Conservation (phyloP, 2,888 invertebrate species). For the Venustoraphidia nigricollis region DNA sequence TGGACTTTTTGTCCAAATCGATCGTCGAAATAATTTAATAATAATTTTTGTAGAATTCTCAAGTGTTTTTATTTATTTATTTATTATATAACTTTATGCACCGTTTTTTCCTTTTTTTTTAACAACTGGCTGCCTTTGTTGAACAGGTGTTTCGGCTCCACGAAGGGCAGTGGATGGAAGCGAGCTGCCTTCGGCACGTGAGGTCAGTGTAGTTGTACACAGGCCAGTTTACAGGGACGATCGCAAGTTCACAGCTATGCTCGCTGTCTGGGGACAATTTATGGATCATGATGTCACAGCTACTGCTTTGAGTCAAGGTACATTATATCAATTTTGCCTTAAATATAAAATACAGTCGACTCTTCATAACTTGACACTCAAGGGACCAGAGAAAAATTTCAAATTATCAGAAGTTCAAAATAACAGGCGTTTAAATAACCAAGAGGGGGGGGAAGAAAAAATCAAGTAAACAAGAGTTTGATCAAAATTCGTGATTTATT, state of each 20-base stretch:
- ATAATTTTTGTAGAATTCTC: too few relatives aligned
- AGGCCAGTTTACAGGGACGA: conserved; percentile 58
- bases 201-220: conserved; percentile 59
- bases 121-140: conserved; percentile 10
- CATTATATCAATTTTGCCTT: background rate
- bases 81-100: background rate
- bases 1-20: too few relatives aligned
- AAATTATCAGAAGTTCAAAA: too few relatives aligned
- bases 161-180: conserved; percentile 36
- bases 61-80: too few relatives aligned
- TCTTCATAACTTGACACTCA: too few relatives aligned
- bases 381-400: too few relatives aligned
- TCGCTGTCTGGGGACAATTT: conserved; percentile 82
- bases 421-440: too few relatives aligned
- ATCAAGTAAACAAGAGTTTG: too few relatives aligned
- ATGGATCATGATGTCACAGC: conserved; percentile 78
- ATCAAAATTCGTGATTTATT: too few relatives aligned
- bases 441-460: too few relatives aligned
- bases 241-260: conserved; percentile 63
- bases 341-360: background rate
- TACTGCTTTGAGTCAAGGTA: conserved; percentile 59
- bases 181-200: conserved; percentile 54
- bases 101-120: background rate
- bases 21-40: too few relatives aligned
- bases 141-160: conserved; percentile 45